phyloP scores from a whole-genome alignment of 2,113 vertebrate genomes.

The Kryptolebias marmoratus region DNA sequence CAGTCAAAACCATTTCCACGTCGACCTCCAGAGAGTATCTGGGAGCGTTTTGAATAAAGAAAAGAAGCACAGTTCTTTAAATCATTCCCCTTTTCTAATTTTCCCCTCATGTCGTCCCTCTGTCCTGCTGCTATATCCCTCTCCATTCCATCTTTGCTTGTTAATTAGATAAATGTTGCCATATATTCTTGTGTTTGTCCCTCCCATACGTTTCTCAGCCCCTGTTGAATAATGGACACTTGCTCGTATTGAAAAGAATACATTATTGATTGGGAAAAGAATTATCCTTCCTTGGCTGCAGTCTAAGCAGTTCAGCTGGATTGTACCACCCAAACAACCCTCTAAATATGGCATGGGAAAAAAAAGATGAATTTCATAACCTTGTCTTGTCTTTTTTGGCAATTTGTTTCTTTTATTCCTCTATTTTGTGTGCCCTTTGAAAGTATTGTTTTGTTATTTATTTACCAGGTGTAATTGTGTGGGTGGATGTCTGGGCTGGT shows the following conservation, averaged over 20 bases:
- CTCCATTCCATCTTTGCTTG: constrained; percentile 31
- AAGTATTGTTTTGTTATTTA: constrained; percentile 3
- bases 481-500: constrained; percentile 17
- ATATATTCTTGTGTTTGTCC: constrained; percentile 34
- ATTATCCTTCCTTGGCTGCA: constrained; percentile 37
- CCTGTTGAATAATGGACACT: constrained; percentile 70
- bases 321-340: constrained; percentile 7
- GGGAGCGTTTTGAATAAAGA: constrained; percentile 7
- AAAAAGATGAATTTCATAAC: neutral
- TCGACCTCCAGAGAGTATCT: constrained; percentile 43
- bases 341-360: neutral
- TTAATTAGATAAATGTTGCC: constrained; percentile 69
- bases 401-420: neutral
- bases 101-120: constrained; percentile 6
- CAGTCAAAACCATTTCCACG: constrained; percentile 36
- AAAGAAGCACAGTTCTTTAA: neutral
- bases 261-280: constrained; percentile 65
- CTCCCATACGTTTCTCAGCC: constrained; percentile 43
- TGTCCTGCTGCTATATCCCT: neutral
- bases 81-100: constrained; percentile 11
- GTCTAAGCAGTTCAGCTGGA: constrained; percentile 31
- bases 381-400: neutral
- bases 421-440: neutral
- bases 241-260: constrained; percentile 63
- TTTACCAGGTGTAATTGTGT: constrained; percentile 7